phyloP scores from a whole-genome alignment of 2,797 vertebrate species.

The Propithecus perrieri region DNA sequence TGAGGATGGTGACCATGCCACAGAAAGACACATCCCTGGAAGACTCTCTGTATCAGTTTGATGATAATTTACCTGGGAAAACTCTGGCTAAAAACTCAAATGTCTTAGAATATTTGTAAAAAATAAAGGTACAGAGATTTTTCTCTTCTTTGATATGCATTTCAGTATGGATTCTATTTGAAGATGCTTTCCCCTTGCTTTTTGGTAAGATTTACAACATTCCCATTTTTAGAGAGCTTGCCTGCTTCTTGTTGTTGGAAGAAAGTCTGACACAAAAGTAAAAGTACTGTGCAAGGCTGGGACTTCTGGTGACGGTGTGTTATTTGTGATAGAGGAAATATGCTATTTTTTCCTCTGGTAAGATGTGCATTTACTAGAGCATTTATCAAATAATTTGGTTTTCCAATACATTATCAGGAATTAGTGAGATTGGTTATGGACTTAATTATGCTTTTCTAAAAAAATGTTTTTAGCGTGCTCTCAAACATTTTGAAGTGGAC shows the following conservation, averaged over 20 bases:
- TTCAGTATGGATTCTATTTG: constrained; percentile 17
- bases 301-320: constrained; percentile 51
- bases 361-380: constrained; percentile 80
- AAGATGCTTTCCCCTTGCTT: not conserved
- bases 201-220: not conserved
- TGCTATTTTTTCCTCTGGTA: constrained; percentile 56
- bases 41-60: not conserved
- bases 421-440: constrained; percentile 86
- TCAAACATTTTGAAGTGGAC: constrained; percentile 85
- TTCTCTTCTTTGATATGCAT: not conserved
- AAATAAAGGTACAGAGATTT: not conserved
- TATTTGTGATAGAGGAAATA: constrained; percentile 77
- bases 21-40: not conserved
- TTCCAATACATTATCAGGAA: constrained; percentile 85
- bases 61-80: not conserved
- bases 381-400: constrained; percentile 83
- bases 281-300: not conserved
- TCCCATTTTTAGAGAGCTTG: constrained; percentile 19
- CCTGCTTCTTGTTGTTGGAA: constrained; percentile 58
- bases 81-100: not conserved
- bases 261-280: constrained; percentile 61
- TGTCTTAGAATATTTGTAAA: constrained; percentile 16
- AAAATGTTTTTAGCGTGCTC: constrained; percentile 84
- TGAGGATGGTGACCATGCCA: not conserved
- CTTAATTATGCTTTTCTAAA: constrained; percentile 82